These are phyloP conservation scores for Oriolus oriolus DNA, from an alignment of 2,113 vertebrate genomes.

Conservation along the genomic window DNA sequence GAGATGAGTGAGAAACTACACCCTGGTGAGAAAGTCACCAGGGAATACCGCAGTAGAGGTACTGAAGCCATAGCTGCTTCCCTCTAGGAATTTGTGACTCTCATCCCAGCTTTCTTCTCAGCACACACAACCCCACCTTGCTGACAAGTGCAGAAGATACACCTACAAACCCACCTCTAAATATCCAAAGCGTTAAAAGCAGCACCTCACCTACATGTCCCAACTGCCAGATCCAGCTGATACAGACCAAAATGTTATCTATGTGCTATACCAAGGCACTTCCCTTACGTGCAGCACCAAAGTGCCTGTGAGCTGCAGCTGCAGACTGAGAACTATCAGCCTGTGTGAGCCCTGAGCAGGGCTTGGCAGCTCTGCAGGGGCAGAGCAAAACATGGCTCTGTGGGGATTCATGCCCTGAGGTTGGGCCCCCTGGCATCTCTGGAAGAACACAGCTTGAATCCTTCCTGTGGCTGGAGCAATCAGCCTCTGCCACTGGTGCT, in stretches of 20 bases:
- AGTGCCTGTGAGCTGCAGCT: not conserved
- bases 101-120: not conserved
- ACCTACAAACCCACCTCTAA: not conserved
- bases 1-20: not conserved
- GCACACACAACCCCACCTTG: not conserved
- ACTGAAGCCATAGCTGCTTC: not conserved
- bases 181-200: not conserved
- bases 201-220: not conserved
- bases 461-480: not conserved
- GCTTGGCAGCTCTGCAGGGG: not conserved
- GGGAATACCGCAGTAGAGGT: not conserved
- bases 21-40: not conserved
- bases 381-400: not conserved
- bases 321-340: not conserved
- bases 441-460: not conserved
- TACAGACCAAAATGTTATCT: not conserved
- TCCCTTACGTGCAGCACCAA: fast-evolving
- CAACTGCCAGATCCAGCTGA: not conserved
- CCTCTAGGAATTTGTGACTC: not conserved
- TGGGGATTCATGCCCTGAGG: not conserved
- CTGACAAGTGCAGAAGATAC: not conserved
- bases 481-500: not conserved
- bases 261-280: not conserved
- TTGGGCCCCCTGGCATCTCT: not conserved
- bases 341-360: not conserved